Evolutionary conservation across 1,140 invertebrate species (phyloP), one percentile per base, ranked within the genome.

Genomic region (Drosophila lowei): DNA sequence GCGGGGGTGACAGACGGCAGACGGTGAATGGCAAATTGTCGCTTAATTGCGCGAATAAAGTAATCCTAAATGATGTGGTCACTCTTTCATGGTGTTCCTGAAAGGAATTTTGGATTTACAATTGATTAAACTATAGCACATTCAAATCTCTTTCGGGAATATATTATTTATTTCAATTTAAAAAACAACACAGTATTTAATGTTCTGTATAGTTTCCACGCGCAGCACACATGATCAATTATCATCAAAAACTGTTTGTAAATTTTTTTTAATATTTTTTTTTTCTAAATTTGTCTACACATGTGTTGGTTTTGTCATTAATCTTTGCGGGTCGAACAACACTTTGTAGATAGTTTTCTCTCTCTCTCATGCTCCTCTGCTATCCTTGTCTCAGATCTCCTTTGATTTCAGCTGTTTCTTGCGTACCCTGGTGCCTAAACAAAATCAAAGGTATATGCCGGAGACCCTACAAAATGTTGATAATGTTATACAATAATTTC

Each of bases 21-120:
- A 38, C 30, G 52, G 8, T 43, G 50, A 72, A 59, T 71, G 71
- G 71, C 59, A 57, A 73, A 72, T 72, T 73, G 71, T 74, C 18
- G 28, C 73, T 73, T 65, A 74, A 73, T 74, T 73, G 71, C 60
- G 18, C 34, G 43, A 52, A 52, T 21, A 46, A 52, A 16, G 28
- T 49, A 62, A 74, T 38, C 34, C 34, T 13, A 38, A 38, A 4
- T 38, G 3, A 38, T 18, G 34, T 42, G 56, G 43, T 55, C 13
- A 44, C 42, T 28, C 8, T 18, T 30, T 30, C 3, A 30, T 42
- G 30, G 11, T 3, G 5, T 16, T 18, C 43, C 28, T 15, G 25
- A 46, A 11, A 47, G n/a, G 7, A 7, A 25, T 28, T n/a, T 2
- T 46, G 1, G 1, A n/a, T 52, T 21, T 11, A 9, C 21, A 21